Evolutionary conservation across 2,113 vertebrate species (phyloP).

Genomic region (Hassar affinis): DNA sequence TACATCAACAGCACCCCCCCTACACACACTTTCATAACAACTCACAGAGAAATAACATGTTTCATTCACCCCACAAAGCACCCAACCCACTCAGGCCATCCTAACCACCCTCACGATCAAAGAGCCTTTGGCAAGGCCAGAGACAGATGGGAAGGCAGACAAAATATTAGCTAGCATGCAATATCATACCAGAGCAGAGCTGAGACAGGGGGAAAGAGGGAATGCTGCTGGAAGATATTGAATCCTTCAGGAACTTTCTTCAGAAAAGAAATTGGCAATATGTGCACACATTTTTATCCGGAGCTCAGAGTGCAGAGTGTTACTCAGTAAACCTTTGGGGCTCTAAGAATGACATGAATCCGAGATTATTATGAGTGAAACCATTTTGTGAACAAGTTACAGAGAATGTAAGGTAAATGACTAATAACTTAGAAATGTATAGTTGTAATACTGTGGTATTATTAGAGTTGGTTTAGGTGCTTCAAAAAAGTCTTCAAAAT

Average conservation of each 20-base stretch:
- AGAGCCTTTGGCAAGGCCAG: slow-evolving; percentile 54
- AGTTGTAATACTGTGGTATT: background rate
- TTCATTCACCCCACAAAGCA: slow-evolving; percentile 54
- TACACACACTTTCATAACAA: slow-evolving; percentile 59
- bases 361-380: background rate
- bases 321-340: background rate
- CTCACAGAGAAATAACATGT: slow-evolving; percentile 56
- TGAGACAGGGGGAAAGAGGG: slow-evolving; percentile 60
- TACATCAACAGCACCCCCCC: slow-evolving; percentile 48
- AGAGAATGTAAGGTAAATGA: background rate
- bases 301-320: background rate
- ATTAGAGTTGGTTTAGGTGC: background rate
- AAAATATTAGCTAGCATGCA: slow-evolving; percentile 60
- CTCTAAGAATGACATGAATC: background rate
- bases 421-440: background rate
- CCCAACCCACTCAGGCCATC: slow-evolving; percentile 14
- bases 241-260: slow-evolving; percentile 21
- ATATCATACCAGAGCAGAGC: slow-evolving; percentile 42
- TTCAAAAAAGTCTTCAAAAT: background rate
- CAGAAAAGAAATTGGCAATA: slow-evolving; percentile 46
- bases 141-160: slow-evolving; percentile 58
- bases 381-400: background rate
- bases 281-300: background rate
- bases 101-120: slow-evolving; percentile 56
- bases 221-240: slow-evolving; percentile 34